Base-by-base conservation (phyloP, 2,797 vertebrate species). In the Ceyx erithaca region DNA sequence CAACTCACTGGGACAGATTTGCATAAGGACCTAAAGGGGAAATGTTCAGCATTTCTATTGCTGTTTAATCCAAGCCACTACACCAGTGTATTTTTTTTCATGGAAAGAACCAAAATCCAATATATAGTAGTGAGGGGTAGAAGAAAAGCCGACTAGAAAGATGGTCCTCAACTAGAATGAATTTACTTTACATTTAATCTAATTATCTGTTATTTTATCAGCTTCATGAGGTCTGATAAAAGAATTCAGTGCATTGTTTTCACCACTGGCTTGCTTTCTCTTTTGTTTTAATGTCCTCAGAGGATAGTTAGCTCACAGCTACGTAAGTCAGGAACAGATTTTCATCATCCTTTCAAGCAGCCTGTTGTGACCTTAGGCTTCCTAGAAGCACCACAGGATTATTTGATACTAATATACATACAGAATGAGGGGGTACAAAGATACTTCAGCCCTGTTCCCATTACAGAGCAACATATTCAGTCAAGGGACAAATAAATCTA, bases 131-230 rank as follows among this genome's bases (percentile, higher is more conserved):
- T 5, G 23, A 94, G 54, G 46, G 12, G 0, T 4, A 87, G 68
- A 90, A 85, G 88, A 95, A 94, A 91, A 55, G 82, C 55, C 8
- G 10, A 16, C 61, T 59, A 69, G 51, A 81, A 92, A 91, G 78
- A 94, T 25, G 52, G 37, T 57, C 80, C 57, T 93, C 75, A 85
- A 70, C 59, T 71, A 76, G 59, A 77, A 85, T 64, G 70, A 75
- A 86, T 92, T 91, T 86, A 90, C 73, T 94, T 96, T 71, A 75
- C 62, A 93, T 95, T 89, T 92, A 69, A 88, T 87, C 90, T 94
- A 93, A 91, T 95, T 94, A 94, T 76, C 80, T 94, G 62, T 88
- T 96, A 87, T 94, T 96, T 95, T 87, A 92, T 90, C n/a, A 62
- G 89, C 94, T 93, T 93, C 52, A 13, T 45, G 72, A 93, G 46